A percentile compares a stretch with the other conserved stretches of the same genome.
Evolutionary conservation across 2,888 invertebrate species (phyloP).

Genomic region (Stomorhina lunata): DNA sequence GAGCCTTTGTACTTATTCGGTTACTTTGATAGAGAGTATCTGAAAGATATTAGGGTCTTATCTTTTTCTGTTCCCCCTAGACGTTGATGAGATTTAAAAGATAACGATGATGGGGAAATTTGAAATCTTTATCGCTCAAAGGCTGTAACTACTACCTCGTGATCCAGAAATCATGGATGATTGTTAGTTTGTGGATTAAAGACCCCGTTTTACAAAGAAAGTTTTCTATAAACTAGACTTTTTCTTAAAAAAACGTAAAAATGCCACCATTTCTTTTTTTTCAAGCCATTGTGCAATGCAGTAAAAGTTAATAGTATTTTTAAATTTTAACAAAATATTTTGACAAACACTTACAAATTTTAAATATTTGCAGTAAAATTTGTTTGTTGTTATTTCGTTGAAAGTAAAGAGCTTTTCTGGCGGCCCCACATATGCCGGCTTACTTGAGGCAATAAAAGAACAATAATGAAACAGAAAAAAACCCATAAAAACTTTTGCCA

Average conservation of each 20-base stretch:
- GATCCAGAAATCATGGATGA: too few relatives aligned
- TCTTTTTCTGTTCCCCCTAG: too few relatives aligned
- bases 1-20: too few relatives aligned
- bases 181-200: too few relatives aligned
- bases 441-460: neutral
- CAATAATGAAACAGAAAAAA: slow-evolving; percentile 3
- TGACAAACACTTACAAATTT: neutral
- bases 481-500: slow-evolving; percentile 11
- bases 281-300: neutral
- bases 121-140: too few relatives aligned
- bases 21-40: too few relatives aligned
- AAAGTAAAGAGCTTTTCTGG: neutral
- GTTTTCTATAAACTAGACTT: neutral
- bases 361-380: neutral
- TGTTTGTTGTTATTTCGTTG: neutral
- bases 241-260: neutral
- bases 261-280: neutral
- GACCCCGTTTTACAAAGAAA: too few relatives aligned
- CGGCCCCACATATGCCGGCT: neutral
- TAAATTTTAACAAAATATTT: neutral
- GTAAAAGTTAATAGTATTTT: neutral
- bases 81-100: too few relatives aligned
- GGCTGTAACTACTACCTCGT: too few relatives aligned
- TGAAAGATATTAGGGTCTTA: too few relatives aligned
- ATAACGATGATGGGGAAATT: too few relatives aligned